Percentiles rank a stretch among this genome's conserved stretches.
phyloP scores from a whole-genome alignment of 2,888 invertebrate genomes.

The Apamea monoglypha region DNA sequence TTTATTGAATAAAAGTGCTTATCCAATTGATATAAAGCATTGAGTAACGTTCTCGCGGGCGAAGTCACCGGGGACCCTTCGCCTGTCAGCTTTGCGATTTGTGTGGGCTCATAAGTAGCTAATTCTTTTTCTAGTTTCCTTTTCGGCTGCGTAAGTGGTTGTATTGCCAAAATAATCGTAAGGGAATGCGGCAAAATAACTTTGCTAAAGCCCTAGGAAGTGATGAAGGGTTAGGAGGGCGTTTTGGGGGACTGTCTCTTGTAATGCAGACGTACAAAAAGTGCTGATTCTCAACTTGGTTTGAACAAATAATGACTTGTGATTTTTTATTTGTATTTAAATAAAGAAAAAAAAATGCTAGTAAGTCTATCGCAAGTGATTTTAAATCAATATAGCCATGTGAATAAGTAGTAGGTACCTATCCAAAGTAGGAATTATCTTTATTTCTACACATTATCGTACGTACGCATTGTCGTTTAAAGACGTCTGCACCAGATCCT shows the following conservation, averaged over 20 bases:
- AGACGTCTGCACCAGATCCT: background rate
- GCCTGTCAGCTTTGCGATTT: conserved; percentile 44
- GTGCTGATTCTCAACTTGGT: background rate
- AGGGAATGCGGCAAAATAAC: background rate
- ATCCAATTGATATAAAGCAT: conserved; percentile 58
- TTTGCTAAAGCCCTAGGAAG: background rate
- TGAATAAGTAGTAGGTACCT: background rate
- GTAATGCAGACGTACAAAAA: background rate
- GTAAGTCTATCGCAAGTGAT: background rate
- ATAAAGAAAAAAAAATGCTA: background rate
- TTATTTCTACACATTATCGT: conserved; percentile 4
- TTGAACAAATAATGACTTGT: background rate
- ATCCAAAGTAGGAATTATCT: background rate
- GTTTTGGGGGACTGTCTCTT: background rate
- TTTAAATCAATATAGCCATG: background rate
- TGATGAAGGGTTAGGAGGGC: background rate
- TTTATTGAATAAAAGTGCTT: conserved; percentile 57
- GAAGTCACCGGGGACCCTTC: conserved; percentile 46
- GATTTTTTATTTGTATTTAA: background rate
- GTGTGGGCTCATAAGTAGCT: conserved; percentile 37
- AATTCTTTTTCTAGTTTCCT: conserved; percentile 46
- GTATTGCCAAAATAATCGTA: background rate
- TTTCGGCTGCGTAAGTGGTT: background rate
- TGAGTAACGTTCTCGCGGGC: conserved; percentile 31
- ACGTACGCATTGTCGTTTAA: conserved; percentile 9